A percentile compares a stretch with the other conserved stretches of the same genome.
Evolutionary conservation across 2,888 invertebrate species (phyloP).

Genomic region (Gisinianus flammeolus): DNA sequence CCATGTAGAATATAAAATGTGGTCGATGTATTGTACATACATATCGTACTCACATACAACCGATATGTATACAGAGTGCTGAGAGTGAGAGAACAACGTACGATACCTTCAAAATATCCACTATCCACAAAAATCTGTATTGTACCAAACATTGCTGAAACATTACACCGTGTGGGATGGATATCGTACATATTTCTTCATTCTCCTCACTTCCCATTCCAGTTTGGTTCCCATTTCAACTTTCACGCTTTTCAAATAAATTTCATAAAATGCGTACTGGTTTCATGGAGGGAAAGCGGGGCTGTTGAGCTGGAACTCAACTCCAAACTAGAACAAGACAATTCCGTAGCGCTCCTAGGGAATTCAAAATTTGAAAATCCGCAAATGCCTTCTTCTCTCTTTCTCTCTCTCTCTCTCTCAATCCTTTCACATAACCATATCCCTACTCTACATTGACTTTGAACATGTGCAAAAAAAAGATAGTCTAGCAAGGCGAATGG

Average conservation of each 20-base stretch:
- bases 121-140: background rate
- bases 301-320: constrained; percentile 1
- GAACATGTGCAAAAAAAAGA: background rate
- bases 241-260: constrained; percentile 24
- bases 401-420: background rate
- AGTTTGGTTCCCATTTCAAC: background rate
- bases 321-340: background rate
- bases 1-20: constrained; percentile 19
- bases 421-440: background rate
- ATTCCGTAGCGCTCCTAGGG: background rate
- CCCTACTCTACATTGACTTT: background rate
- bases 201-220: background rate
- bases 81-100: too few species aligned
- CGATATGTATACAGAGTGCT: too few species aligned
- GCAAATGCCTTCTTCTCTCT: background rate
- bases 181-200: background rate
- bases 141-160: background rate
- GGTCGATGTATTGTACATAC: background rate
- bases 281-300: constrained; percentile 1
- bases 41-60: too few species aligned
- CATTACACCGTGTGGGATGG: background rate
- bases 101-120: background rate
- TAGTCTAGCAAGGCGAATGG: background rate
- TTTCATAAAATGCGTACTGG: constrained; percentile 28
- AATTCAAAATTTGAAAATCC: background rate